phyloP scores from a whole-genome alignment of 2,797 vertebrate genomes.

The Lithobates sylvaticus region DNA sequence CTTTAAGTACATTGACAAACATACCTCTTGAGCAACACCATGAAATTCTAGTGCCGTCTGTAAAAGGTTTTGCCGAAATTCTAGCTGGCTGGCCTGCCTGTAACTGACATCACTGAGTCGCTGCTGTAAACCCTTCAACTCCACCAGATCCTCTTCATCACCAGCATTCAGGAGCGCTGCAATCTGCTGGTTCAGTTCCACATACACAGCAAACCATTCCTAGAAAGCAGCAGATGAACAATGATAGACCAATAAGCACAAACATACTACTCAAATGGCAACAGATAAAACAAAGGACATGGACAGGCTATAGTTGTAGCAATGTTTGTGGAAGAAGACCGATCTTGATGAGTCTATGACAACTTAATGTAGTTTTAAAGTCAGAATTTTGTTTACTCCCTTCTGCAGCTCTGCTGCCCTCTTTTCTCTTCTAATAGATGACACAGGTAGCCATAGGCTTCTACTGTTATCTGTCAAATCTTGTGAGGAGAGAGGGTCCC shows the following conservation, averaged over 20 bases:
- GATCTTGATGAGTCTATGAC: no score
- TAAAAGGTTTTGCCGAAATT: slow-evolving; percentile 93
- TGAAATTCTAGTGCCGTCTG: slow-evolving; percentile 96
- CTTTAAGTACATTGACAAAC: background rate
- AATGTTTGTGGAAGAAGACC: no score
- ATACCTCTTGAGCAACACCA: slow-evolving; percentile 91
- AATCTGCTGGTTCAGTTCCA: slow-evolving; percentile 98
- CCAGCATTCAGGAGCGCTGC: slow-evolving; percentile 90
- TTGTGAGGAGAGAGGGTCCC: no score
- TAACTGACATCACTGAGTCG: slow-evolving; percentile 98
- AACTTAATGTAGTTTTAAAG: no score
- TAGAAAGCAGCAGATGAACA: slow-evolving; percentile 65
- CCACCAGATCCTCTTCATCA: slow-evolving; percentile 92
- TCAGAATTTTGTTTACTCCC: no score
- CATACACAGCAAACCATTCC: slow-evolving; percentile 99
- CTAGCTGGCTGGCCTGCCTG: slow-evolving; percentile 93
- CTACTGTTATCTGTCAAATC: no score
- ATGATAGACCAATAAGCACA: background rate
- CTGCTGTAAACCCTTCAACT: slow-evolving; percentile 93
- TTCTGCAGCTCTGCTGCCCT: no score
- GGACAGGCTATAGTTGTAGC: no score
- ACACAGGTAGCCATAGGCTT: no score
- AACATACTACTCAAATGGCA: background rate
- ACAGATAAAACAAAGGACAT: background rate
- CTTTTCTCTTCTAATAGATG: no score